Conservation (phyloP, 2,888 invertebrate species). For the Falcaria lacertinaria region DNA sequence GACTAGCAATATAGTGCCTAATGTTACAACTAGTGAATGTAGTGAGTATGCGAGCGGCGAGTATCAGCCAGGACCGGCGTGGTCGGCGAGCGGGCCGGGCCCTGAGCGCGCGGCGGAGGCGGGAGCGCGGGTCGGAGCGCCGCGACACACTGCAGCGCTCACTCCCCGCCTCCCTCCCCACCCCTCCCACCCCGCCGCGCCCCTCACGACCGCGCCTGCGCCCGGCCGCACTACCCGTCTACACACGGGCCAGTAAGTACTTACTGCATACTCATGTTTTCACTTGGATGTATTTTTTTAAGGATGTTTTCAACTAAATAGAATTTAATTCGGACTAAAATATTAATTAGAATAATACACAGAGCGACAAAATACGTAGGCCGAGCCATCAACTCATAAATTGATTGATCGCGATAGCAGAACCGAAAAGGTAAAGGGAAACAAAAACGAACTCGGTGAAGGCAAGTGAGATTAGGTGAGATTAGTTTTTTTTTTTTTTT, state of each 20-base stretch:
- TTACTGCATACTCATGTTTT: not conserved
- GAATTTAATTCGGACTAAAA: too few species aligned
- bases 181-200: slow-evolving; percentile 23
- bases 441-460: too few species aligned
- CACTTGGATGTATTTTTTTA: too few species aligned
- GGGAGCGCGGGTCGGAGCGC: slow-evolving; percentile 41
- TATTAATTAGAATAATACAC: too few species aligned
- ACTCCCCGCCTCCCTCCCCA: slow-evolving; percentile 11
- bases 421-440: too few species aligned
- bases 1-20: not conserved
- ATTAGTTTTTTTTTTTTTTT: too few species aligned
- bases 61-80: slow-evolving; percentile 3
- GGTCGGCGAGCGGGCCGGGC: too few species aligned
- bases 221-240: slow-evolving; percentile 11
- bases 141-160: slow-evolving; percentile 47
- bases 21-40: not conserved
- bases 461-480: too few species aligned
- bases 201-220: slow-evolving; percentile 13
- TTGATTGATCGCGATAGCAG: too few species aligned
- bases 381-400: too few species aligned
- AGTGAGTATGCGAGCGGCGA: not conserved
- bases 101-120: slow-evolving; percentile 9
- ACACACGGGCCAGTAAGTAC: slow-evolving; percentile 7
- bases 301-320: too few species aligned
- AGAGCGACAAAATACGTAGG: too few species aligned